phyloP scores from a whole-genome alignment of 2,797 vertebrate species.

The Dicrostonyx torquatus region DNA sequence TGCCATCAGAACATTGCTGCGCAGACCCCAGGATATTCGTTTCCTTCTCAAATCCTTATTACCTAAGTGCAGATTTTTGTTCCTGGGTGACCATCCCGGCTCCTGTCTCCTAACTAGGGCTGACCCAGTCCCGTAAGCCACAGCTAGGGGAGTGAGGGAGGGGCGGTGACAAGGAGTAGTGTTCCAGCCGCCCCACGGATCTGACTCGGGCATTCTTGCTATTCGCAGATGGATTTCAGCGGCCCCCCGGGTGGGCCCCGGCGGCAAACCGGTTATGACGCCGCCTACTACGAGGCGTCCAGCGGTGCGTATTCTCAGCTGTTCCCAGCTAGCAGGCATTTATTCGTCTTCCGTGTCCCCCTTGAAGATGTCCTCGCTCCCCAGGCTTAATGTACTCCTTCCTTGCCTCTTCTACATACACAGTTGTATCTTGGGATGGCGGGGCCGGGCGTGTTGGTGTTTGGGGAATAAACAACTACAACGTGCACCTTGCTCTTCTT shows the following conservation, averaged over 20 bases:
- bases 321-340: not conserved
- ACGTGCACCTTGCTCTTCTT: not conserved
- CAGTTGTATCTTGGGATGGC: not conserved
- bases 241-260: conserved; percentile 89
- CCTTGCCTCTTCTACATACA: not conserved
- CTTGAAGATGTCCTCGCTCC: not conserved
- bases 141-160: not conserved
- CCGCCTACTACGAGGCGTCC: conserved; percentile 88
- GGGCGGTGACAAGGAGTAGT: not conserved
- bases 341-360: not conserved
- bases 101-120: not conserved
- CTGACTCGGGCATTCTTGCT: conserved; percentile 49
- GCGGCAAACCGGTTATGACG: conserved; percentile 90
- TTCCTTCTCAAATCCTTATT: not conserved
- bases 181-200: not conserved
- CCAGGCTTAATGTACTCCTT: not conserved
- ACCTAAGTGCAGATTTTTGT: not conserved
- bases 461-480: no score
- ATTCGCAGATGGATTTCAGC: conserved; percentile 93
- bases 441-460: rapidly evolving
- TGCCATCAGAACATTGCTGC: not conserved
- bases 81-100: not conserved
- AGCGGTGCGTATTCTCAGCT: conserved; percentile 87
- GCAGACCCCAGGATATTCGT: not conserved
- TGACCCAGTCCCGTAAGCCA: not conserved